A percentile compares a stretch with the other conserved stretches of the same genome.
Evolutionary conservation across 2,113 vertebrate species (phyloP).

Genomic region (Nothocercus nigrocapillus): DNA sequence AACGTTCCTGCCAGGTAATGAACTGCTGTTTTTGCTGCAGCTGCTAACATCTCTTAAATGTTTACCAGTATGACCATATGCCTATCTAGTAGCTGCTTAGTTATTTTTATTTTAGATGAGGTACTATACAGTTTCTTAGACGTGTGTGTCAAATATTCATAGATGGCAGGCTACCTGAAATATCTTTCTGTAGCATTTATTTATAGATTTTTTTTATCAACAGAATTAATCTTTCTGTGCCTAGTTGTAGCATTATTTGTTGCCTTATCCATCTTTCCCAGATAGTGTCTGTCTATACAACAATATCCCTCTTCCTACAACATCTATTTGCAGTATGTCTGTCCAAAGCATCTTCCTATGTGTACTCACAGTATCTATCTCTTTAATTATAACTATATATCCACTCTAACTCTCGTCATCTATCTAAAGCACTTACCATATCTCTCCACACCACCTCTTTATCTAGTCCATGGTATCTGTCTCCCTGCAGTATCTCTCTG

Average conservation of each 20-base stretch:
- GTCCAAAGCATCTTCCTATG: constrained; percentile 30
- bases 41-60: constrained; percentile 54
- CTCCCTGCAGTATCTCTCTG: background rate
- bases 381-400: constrained; percentile 54
- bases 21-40: constrained; percentile 23
- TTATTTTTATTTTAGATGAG: constrained; percentile 59
- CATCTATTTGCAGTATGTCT: constrained; percentile 8
- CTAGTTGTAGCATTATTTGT: constrained; percentile 17
- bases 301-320: constrained; percentile 23
- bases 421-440: background rate
- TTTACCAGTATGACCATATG: constrained; percentile 49
- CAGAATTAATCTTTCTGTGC: constrained; percentile 37
- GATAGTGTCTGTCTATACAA: constrained; percentile 14
- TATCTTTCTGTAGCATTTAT: constrained; percentile 67
- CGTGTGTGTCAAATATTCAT: constrained; percentile 63
- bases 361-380: constrained; percentile 40
- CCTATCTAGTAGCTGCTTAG: constrained; percentile 20
- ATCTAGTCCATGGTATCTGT: background rate
- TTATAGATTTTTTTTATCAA: constrained; percentile 70
- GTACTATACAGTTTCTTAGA: constrained; percentile 54
- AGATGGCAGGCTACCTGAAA: constrained; percentile 56
- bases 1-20: constrained; percentile 15
- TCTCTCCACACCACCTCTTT: constrained; percentile 6
- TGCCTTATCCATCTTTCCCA: constrained; percentile 36
- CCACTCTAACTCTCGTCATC: constrained; percentile 2